phyloP scores from a whole-genome alignment of 2,888 invertebrate species.

The Caenorhabditis sp. region DNA sequence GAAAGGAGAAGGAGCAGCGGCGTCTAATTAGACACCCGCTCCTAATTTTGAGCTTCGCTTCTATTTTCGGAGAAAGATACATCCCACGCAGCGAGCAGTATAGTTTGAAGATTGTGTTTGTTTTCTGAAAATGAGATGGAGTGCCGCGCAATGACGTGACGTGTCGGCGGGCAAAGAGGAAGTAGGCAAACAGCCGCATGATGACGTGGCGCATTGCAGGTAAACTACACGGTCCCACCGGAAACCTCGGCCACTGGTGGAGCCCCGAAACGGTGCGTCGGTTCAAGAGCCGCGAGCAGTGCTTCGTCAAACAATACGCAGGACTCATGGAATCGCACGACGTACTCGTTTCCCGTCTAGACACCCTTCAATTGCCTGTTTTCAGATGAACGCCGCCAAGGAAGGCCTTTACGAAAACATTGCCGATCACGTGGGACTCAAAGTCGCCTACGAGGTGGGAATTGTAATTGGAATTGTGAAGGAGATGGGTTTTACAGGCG shows the following conservation, averaged over 20 bases:
- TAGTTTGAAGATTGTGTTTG: conserved; percentile 8
- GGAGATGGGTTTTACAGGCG: conserved; percentile 26
- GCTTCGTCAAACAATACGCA: conserved; percentile 60
- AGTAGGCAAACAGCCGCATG: no score
- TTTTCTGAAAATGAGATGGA: conserved; percentile 5
- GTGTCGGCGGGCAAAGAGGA: background rate
- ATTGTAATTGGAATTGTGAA: background rate
- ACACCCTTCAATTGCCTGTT: background rate
- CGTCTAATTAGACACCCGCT: conserved; percentile 38
- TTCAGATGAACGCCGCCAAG: conserved; percentile 39
- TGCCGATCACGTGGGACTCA: conserved; percentile 62
- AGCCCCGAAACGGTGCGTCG: conserved; percentile 20
- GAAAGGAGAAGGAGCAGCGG: background rate
- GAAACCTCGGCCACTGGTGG: conserved; percentile 60
- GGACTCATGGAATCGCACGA: conserved; percentile 46
- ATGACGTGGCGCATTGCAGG: conserved; percentile 41
- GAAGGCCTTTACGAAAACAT: conserved; percentile 60
- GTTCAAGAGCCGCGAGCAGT: conserved; percentile 51
- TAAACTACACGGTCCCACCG: conserved; percentile 62
- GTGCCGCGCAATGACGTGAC: background rate
- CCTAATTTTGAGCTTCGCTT: conserved; percentile 2
- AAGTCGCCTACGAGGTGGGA: conserved; percentile 56
- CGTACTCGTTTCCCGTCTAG: conserved; percentile 9
- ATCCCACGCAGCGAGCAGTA: conserved; percentile 31
- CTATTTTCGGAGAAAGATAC: conserved; percentile 20